A percentile compares a stretch with the other conserved stretches of the same genome.
Evolutionary conservation across 2,888 invertebrate genomes (phyloP).

Genomic region (Ligdia adustata): DNA sequence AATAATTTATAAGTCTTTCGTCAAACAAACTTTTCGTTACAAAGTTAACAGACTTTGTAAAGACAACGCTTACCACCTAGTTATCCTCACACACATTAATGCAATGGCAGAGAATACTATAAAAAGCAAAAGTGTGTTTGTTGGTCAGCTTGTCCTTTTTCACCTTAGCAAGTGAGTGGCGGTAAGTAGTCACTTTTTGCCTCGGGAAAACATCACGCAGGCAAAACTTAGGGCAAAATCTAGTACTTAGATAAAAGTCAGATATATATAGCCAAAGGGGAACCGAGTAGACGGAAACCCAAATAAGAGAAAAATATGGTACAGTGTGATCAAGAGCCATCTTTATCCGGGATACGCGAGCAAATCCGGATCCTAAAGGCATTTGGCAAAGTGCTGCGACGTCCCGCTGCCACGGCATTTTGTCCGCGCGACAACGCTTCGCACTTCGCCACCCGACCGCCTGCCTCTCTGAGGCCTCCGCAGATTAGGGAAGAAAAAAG

Average conservation of each 20-base stretch:
- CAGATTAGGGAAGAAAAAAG: conserved; percentile 27
- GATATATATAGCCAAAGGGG: too few species aligned
- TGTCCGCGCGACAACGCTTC: conserved; percentile 71
- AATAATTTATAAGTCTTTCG: too few species aligned
- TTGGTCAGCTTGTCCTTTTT: too few species aligned
- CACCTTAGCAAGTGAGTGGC: too few species aligned
- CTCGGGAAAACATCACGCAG: too few species aligned
- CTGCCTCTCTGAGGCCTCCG: conserved; percentile 36
- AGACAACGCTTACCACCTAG: too few species aligned
- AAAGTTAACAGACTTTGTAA: neutral
- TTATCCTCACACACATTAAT: too few species aligned
- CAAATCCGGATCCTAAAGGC: conserved; percentile 72
- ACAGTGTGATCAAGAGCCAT: conserved; percentile 48
- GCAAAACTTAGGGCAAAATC: too few species aligned
- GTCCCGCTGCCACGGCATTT: conserved; percentile 62
- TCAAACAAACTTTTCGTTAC: neutral
- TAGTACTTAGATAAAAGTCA: too few species aligned
- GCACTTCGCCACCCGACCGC: conserved; percentile 62
- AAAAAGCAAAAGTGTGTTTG: too few species aligned
- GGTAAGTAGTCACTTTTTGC: too few species aligned
- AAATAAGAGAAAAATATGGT: neutral
- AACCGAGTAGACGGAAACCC: neutral
- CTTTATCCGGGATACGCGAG: conserved; percentile 59
- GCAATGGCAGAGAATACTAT: too few species aligned
- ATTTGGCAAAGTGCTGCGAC: conserved; percentile 73